Evolutionary conservation across 2,113 vertebrate species (phyloP).

Genomic region (Holacanthus passer): DNA sequence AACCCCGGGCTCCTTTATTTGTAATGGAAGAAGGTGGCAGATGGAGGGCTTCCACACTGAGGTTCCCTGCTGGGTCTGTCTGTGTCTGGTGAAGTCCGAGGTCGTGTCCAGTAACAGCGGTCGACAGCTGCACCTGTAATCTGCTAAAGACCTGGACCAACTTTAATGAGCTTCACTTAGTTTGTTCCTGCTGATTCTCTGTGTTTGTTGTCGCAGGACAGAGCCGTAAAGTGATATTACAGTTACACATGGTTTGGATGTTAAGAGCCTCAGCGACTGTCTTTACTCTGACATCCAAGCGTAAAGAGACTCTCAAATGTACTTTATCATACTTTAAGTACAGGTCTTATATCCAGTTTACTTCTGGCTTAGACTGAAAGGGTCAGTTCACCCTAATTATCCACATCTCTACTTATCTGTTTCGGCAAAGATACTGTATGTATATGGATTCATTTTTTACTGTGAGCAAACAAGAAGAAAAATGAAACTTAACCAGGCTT

Average conservation of each 20-base stretch:
- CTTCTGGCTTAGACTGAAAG: too few relatives aligned
- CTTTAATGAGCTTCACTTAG: constrained; percentile 7
- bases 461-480: too few relatives aligned
- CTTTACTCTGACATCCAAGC: too few relatives aligned
- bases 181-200: background rate
- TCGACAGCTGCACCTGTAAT: constrained; percentile 45
- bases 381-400: too few relatives aligned
- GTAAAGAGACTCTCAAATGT: too few relatives aligned
- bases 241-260: background rate
- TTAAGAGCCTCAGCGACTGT: too few relatives aligned
- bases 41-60: constrained; percentile 28
- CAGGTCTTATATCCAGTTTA: too few relatives aligned
- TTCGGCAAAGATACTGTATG: too few relatives aligned
- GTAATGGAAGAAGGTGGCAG: constrained; percentile 27
- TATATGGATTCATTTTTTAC: too few relatives aligned
- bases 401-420: too few relatives aligned
- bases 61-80: constrained; percentile 33
- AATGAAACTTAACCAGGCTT: too few relatives aligned
- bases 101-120: background rate
- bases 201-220: background rate
- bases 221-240: background rate
- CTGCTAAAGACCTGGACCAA: background rate
- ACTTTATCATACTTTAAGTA: background rate
- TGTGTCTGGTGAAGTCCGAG: background rate
- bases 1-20: background rate